phyloP scores from a whole-genome alignment of 2,888 invertebrate species.

The Creontiades dilutus region DNA sequence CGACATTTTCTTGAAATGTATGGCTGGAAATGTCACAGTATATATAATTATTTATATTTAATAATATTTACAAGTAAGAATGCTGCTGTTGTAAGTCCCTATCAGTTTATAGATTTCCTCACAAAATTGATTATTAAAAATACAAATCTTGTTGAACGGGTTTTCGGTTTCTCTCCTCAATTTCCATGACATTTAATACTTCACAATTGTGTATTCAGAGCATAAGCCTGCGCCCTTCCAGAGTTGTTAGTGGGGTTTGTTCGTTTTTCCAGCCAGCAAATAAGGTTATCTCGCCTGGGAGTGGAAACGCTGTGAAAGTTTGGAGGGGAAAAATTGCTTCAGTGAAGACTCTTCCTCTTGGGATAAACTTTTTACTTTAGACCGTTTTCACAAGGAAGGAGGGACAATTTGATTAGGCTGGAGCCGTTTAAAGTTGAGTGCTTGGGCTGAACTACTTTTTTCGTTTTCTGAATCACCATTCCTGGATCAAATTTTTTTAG shows the following conservation, averaged over 20 bases:
- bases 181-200: not conserved
- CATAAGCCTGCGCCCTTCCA: not conserved
- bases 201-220: not conserved
- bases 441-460: not conserved
- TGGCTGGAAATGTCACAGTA: too few species aligned
- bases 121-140: too few species aligned
- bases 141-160: too few species aligned
- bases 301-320: not conserved
- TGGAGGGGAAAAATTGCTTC: not conserved
- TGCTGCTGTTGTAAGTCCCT: too few species aligned
- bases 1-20: too few species aligned
- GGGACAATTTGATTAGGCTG: not conserved
- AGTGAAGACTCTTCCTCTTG: not conserved
- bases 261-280: not conserved
- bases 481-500: too few species aligned
- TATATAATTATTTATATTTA: too few species aligned
- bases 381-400: not conserved
- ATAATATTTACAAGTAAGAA: too few species aligned
- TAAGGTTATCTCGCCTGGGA: slow-evolving; percentile 1
- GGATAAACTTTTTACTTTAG: slow-evolving; percentile 33
- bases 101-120: too few species aligned
- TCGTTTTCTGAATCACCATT: too few species aligned
- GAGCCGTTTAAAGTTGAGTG: not conserved
- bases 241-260: not conserved
- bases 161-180: too few species aligned